Conservation (phyloP, 2,888 invertebrate genomes). For the Stenodera caucasica region DNA sequence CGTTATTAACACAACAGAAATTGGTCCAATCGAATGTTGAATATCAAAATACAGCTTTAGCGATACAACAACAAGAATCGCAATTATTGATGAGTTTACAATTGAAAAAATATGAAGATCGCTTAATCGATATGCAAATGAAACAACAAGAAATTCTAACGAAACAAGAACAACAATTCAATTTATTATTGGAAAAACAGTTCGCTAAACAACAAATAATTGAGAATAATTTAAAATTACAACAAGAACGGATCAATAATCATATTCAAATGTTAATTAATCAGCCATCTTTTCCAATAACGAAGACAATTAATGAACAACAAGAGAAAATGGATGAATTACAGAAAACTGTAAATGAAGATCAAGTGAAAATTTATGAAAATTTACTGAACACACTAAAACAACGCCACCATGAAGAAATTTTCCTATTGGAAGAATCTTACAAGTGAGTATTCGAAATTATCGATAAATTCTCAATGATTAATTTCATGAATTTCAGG, state of each 20-base stretch:
- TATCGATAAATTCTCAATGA: background rate
- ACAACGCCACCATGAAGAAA: slow-evolving; percentile 64
- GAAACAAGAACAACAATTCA: slow-evolving; percentile 61
- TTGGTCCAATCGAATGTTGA: slow-evolving; percentile 53
- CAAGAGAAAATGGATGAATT: slow-evolving; percentile 51
- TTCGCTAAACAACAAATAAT: slow-evolving; percentile 61
- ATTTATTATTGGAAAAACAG: slow-evolving; percentile 60
- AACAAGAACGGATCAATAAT: slow-evolving; percentile 64
- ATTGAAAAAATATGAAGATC: slow-evolving; percentile 66
- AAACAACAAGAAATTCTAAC: slow-evolving; percentile 61
- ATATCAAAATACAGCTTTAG: slow-evolving; percentile 60
- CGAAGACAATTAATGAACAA: slow-evolving; percentile 9
- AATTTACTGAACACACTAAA: slow-evolving; percentile 57
- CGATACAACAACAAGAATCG: slow-evolving; percentile 65
- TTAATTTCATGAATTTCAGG: slow-evolving; percentile 49
- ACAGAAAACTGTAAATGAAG: slow-evolving; percentile 36
- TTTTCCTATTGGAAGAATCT: slow-evolving; percentile 65
- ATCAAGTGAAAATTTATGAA: slow-evolving; percentile 43
- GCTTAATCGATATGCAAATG: slow-evolving; percentile 61
- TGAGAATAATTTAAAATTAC: slow-evolving; percentile 62
- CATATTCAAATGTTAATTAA: slow-evolving; percentile 60
- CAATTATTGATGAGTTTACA: slow-evolving; percentile 65
- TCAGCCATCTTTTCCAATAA: slow-evolving; percentile 32
- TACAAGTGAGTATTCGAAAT: slow-evolving; percentile 58
- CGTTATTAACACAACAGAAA: slow-evolving; percentile 45